Evolutionary conservation across 2,113 vertebrate genomes (phyloP).

Genomic region (Oenanthe oenanthe): DNA sequence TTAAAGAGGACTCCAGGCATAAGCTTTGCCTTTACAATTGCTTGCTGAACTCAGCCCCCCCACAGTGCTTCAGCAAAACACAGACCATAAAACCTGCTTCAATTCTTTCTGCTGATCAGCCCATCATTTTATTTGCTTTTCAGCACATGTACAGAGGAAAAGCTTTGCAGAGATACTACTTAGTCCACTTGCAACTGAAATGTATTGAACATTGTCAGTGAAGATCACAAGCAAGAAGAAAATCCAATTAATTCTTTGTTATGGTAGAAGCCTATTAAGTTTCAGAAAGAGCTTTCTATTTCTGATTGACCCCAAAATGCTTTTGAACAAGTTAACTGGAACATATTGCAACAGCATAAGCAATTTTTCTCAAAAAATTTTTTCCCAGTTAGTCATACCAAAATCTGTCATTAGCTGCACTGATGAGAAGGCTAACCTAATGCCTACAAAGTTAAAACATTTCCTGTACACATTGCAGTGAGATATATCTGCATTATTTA

Average conservation of each 20-base stretch:
- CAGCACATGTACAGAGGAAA: neutral
- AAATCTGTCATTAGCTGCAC: neutral
- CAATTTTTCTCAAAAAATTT: neutral
- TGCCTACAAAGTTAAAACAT: neutral
- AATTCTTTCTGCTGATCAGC: neutral
- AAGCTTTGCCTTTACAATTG: neutral
- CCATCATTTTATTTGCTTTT: neutral
- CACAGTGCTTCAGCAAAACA: neutral
- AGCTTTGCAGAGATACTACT: neutral
- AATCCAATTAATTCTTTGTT: neutral
- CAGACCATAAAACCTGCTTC: neutral
- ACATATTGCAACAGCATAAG: neutral
- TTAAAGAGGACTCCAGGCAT: neutral
- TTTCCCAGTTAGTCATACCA: neutral
- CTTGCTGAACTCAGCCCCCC: neutral
- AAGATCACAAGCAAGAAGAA: neutral
- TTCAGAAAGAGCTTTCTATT: neutral
- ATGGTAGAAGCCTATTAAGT: neutral
- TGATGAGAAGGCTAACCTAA: neutral
- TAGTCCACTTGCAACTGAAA: neutral
- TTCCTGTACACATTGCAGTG: neutral
- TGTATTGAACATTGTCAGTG: neutral
- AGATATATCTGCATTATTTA: neutral
- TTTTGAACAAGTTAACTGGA: neutral
- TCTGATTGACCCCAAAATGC: neutral